phyloP scores from a whole-genome alignment of 2,888 invertebrate species.

The Drosophila birchii region DNA sequence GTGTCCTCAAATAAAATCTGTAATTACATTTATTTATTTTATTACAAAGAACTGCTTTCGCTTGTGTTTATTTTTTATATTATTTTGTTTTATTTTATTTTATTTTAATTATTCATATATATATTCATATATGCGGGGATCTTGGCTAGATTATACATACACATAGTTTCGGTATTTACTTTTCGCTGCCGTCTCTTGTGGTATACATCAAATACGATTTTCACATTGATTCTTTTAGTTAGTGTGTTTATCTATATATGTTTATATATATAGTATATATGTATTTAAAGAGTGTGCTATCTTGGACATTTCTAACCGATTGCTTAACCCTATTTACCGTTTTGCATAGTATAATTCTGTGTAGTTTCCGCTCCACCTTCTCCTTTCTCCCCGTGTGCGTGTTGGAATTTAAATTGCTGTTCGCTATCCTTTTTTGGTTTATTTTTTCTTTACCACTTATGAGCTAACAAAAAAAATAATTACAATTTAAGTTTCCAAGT shows the following conservation, averaged over 20 bases:
- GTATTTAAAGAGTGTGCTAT: conserved; percentile 45
- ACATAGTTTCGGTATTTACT: conserved; percentile 33
- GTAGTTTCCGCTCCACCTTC: neutral
- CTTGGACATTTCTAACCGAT: conserved; percentile 39
- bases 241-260: conserved; percentile 24
- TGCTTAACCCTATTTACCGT: conserved; percentile 33
- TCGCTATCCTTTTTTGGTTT: neutral
- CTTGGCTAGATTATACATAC: conserved; percentile 47
- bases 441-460: conserved; percentile 41
- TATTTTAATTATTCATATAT: conserved; percentile 17
- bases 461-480: conserved; percentile 64
- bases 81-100: neutral
- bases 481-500: conserved; percentile 59
- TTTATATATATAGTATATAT: conserved; percentile 15
- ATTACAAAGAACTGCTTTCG: conserved; percentile 53
- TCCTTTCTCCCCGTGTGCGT: conserved; percentile 5
- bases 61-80: conserved; percentile 1
- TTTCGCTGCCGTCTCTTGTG: conserved; percentile 26
- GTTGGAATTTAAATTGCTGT: conserved; percentile 22
- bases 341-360: conserved; percentile 33
- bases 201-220: conserved; percentile 68
- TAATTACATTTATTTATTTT: conserved; percentile 50
- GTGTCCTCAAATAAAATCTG: conserved; percentile 53
- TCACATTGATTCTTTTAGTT: conserved; percentile 48
- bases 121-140: conserved; percentile 31